Percentiles rank a stretch among this genome's conserved stretches.
These are phyloP conservation scores for Drosophila micromelanica DNA, from an alignment of 1,140 invertebrate species.

Conservation along the genomic window DNA sequence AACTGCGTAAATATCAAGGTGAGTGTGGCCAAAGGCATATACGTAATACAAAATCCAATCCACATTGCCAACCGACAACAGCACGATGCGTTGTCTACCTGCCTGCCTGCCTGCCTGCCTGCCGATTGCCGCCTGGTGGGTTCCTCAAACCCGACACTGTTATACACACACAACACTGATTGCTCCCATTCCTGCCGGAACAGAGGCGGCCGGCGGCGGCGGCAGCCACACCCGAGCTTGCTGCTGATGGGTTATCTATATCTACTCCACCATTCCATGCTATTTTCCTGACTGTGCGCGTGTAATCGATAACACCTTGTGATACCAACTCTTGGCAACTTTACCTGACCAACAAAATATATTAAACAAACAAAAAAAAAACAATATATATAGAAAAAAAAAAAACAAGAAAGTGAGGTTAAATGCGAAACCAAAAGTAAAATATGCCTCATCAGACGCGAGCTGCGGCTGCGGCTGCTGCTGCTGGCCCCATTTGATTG, in stretches of 20 bases:
- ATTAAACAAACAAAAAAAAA: conserved; percentile 27
- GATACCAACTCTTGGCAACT: conserved; percentile 12
- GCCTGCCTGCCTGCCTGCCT: no score
- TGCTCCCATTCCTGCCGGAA: conserved; percentile 37
- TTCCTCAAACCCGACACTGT: conserved; percentile 34
- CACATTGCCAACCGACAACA: conserved; percentile 3
- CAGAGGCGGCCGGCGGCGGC: conserved; percentile 13
- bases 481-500: conserved; percentile 45
- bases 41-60: not conserved
- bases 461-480: conserved; percentile 30
- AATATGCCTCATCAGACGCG: conserved; percentile 55
- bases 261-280: conserved; percentile 5
- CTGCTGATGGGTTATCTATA: conserved; percentile 29
- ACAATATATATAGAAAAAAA: conserved; percentile 1
- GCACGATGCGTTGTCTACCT: conserved; percentile 27
- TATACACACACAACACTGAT: conserved; percentile 41
- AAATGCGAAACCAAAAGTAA: conserved; percentile 51
- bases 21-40: conserved; percentile 36
- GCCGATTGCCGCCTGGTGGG: not conserved
- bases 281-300: conserved; percentile 6
- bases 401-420: conserved; percentile 48
- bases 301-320: conserved; percentile 48
- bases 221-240: conserved; percentile 40
- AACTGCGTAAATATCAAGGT: conserved; percentile 84
- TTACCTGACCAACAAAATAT: conserved; percentile 3